Base-by-base conservation (phyloP, 1,140 invertebrate species). In the Dolichoris vasculosae region DNA sequence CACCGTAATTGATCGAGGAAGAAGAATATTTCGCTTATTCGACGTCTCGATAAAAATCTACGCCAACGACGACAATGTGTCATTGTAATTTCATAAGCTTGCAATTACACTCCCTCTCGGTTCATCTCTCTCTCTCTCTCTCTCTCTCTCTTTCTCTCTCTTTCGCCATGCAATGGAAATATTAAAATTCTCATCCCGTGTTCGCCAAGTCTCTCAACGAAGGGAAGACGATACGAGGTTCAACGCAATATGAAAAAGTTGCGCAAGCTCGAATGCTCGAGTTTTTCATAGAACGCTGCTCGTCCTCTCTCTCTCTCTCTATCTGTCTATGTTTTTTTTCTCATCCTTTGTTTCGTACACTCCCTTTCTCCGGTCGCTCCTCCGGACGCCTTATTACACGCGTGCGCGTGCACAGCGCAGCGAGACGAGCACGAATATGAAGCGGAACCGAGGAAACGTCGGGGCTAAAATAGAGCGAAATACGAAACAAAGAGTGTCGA, bases 81-180 rank as follows among this genome's bases (percentile, higher is more conserved):
- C n/a, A n/a, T n/a, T n/a, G 48, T 51, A 51, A 11, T 51, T 51
- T 17, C 48, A 17, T 17, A 17, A 17, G 15, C 48, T 51, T 51
- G 20, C 8, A 17, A 15, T 17, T 55, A 55, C 20, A 17, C 51
- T 55, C 51, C 20, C 51, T 59, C 23, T 59, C 20, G n/a, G n/a
- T n/a, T n/a, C n/a, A n/a, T n/a, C n/a, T 55, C 51, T 59, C 23
- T 59, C 20, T 26, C 23, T 67, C 32, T 67, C 64, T 67, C 64
- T 67, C 32, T 67, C 64, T 67, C 64, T 67, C 64, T 67, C n/a
- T 67, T 32, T 67, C 64, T 32, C 30, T 67, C 64, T 67, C 64
- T 64, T 17, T 67, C 20, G 20, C 8, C 20, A 17, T 32, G 64
- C 32, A 67, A 30, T 73, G 40, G 69, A 23, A 73, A 73, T 73